phyloP scores from a whole-genome alignment of 2,797 vertebrate genomes.

The Steatocranus sp. region DNA sequence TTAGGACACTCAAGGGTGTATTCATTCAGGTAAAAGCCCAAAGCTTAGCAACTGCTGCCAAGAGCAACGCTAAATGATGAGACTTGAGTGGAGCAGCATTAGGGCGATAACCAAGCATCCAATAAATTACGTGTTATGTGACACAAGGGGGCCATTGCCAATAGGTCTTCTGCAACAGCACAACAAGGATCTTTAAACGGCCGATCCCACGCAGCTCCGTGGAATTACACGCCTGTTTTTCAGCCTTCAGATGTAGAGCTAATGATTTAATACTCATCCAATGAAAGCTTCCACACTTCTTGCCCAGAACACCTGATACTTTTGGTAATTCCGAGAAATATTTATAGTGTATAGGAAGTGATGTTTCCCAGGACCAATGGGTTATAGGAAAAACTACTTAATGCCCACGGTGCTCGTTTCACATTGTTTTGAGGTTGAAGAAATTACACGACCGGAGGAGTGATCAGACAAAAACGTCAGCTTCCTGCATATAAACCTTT shows the following conservation, averaged over 20 bases:
- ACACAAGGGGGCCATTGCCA: conserved; percentile 16
- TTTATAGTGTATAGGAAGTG: background rate
- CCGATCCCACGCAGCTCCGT: background rate
- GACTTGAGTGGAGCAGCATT: conserved; percentile 25
- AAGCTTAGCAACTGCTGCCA: conserved; percentile 16
- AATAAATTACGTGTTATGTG: conserved; percentile 34
- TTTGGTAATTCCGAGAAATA: accelerated
- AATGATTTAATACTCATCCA: background rate
- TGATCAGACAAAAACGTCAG: background rate
- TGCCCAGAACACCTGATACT: background rate
- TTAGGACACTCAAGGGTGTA: conserved; percentile 2
- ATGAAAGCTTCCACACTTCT: background rate
- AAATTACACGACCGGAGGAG: accelerated
- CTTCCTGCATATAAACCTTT: background rate
- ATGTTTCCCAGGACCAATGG: background rate
- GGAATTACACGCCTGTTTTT: background rate
- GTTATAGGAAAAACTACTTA: background rate
- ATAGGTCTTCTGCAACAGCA: background rate
- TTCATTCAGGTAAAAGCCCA: conserved; percentile 29
- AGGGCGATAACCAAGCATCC: conserved; percentile 14
- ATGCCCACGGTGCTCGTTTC: background rate
- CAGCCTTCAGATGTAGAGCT: background rate
- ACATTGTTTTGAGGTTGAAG: background rate
- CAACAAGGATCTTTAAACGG: background rate
- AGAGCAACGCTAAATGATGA: conserved; percentile 25